Base-by-base conservation (phyloP, 2,888 invertebrate species). In the Trichopoda pennipes region DNA sequence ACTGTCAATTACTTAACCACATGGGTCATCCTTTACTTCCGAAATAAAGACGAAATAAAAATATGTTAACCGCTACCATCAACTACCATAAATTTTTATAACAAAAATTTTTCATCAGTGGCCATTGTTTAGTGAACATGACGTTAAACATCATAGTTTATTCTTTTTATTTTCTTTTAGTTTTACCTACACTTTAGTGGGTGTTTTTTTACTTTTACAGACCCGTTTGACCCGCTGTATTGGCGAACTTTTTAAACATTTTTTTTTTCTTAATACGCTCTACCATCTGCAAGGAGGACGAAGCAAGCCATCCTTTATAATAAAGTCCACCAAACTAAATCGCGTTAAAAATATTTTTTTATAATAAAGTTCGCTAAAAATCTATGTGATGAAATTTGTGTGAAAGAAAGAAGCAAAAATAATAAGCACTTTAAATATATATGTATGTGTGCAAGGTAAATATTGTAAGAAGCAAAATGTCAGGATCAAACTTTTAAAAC, bases 1-100 rank as follows among this genome's bases (percentile, higher is more conserved):
- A 89, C 88, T 89, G 89, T 89, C 89, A 89, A 89, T 89, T 90
- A 89, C 88, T 86, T 88, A 88, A 87, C 86, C 88, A 76, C 82
- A 88, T 86, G 89, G 89, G 89, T 89, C 89, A 89, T 87, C 86
- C 72, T 81, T 79, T 68, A 68, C 49, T 32, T 28, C 28, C 49
- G 42, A 63, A 74, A 60, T 23, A 53, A 61, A 53, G 47, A 61
- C 6, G 47, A 2, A 38, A 42, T 21, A 56, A 19, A 51, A 42
- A 21, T 8, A 53, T 58, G 14, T 19, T 73, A 21, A 63, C n/a
- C 72, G 38, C 53, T 21, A 44, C 56, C 69, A 56, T 47, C 44
- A 69, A 66, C 35, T 42, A 23, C 19, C 66, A 38, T 38, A 53
- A 58, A 47, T 70, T 51, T 58, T 32, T 12, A 53, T 28, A 55